These are phyloP conservation scores for Teleogryllus occipitalis DNA, from an alignment of 1,140 invertebrate genomes.

Conservation along the genomic window DNA sequence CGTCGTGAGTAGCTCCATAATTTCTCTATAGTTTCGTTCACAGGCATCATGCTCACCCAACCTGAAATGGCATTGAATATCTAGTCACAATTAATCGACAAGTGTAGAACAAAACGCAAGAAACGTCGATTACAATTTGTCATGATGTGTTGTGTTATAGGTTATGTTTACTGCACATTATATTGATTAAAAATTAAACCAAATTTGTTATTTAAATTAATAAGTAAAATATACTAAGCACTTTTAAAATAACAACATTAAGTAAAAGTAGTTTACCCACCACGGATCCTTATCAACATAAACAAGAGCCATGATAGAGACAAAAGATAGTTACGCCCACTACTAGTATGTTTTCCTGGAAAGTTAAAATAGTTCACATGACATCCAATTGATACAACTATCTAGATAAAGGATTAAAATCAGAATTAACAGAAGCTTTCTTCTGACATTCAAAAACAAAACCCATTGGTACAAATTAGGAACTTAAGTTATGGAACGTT, in stretches of 20 bases:
- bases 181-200: neutral
- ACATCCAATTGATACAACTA: too few relatives aligned
- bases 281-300: slow-evolving; percentile 20
- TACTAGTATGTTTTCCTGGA: too few relatives aligned
- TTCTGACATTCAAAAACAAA: too few relatives aligned
- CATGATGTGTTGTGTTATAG: neutral
- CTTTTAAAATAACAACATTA: neutral
- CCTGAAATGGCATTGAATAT: slow-evolving; percentile 37
- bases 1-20: slow-evolving; percentile 49
- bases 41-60: slow-evolving; percentile 55
- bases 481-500: too few relatives aligned
- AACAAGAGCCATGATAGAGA: slow-evolving; percentile 16
- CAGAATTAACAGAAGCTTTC: too few relatives aligned
- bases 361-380: too few relatives aligned
- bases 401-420: too few relatives aligned
- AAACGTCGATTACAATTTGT: neutral
- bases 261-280: slow-evolving; percentile 3
- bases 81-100: neutral
- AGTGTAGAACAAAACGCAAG: neutral
- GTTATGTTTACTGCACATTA: neutral
- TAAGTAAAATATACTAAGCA: neutral
- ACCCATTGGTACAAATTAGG: too few relatives aligned
- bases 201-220: neutral
- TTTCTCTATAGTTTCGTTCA: slow-evolving; percentile 51
- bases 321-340: neutral